Evolutionary conservation across 2,888 invertebrate genomes (phyloP).

Genomic region (Frankliniella intonsa): DNA sequence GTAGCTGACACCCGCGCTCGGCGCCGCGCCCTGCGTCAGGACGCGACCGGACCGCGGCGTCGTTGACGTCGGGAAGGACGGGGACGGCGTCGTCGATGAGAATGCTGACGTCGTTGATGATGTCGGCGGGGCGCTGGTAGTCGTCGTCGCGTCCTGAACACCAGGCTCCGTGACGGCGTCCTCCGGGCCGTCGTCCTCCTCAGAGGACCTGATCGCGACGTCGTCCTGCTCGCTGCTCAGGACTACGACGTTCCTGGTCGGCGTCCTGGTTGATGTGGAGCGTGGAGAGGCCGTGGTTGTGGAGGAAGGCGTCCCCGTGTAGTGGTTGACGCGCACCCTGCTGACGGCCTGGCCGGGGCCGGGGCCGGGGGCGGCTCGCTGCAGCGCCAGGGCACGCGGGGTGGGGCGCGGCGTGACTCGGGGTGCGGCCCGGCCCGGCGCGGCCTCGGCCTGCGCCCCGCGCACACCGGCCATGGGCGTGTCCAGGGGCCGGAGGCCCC

Average conservation of each 20-base stretch:
- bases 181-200: background rate
- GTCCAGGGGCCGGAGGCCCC: conserved; percentile 30
- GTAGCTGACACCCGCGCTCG: conserved; percentile 12
- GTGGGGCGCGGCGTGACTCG: background rate
- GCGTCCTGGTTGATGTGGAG: background rate
- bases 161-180: background rate
- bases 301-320: background rate
- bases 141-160: background rate
- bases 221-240: background rate
- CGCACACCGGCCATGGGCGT: background rate
- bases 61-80: background rate
- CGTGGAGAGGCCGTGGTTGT: background rate
- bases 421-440: background rate
- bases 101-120: background rate
- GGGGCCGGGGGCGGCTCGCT: background rate
- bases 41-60: background rate
- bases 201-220: background rate
- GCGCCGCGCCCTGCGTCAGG: background rate
- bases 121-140: background rate
- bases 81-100: background rate
- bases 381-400: background rate
- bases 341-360: background rate
- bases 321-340: conserved; percentile 12
- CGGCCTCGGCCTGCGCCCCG: background rate
- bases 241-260: background rate